phyloP scores from a whole-genome alignment of 1,140 invertebrate genomes.

The Bactericera cockerelli region DNA sequence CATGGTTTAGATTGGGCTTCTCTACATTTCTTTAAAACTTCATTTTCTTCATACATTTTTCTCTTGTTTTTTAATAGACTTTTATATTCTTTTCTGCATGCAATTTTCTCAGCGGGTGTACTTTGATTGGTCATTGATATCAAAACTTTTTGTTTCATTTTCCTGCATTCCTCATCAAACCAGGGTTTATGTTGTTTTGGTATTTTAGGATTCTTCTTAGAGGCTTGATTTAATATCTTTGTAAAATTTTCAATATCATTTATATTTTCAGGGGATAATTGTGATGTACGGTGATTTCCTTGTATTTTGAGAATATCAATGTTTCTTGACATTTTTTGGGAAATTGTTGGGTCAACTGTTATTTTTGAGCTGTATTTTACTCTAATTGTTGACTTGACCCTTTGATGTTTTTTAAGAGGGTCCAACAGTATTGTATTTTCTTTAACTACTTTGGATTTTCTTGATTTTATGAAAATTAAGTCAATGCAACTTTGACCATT shows the following conservation, averaged over 20 bases:
- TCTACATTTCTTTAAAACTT: neutral
- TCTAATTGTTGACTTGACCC: neutral
- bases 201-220: neutral
- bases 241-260: neutral
- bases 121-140: neutral
- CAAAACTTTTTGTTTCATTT: neutral
- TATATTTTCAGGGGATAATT: neutral
- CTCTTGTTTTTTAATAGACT: neutral
- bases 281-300: neutral
- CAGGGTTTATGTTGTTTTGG: neutral
- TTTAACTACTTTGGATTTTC: neutral
- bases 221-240: neutral
- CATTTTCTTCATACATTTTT: neutral
- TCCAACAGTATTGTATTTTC: neutral
- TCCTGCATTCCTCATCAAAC: neutral
- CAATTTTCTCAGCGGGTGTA: neutral
- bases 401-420: slow-evolving; percentile 5
- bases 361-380: slow-evolving; percentile 1
- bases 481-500: neutral
- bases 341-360: neutral
- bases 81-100: neutral
- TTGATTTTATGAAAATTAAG: neutral
- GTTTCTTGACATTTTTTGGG: neutral
- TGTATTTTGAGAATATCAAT: neutral
- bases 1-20: neutral